phyloP scores from a whole-genome alignment of 2,797 vertebrate species.

The Netta rufina region DNA sequence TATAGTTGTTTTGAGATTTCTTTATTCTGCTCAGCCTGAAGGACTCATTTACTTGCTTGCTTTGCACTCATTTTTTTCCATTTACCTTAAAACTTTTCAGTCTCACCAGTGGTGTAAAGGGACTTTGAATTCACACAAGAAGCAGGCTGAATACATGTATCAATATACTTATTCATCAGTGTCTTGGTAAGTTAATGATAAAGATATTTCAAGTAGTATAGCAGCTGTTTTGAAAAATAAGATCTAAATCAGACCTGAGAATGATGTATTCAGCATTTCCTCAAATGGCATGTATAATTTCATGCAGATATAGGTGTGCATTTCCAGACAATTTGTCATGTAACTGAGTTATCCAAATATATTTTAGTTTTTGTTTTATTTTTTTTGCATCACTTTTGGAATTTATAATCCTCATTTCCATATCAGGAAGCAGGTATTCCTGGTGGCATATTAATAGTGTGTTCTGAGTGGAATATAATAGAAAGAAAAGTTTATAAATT shows the following conservation, averaged over 20 bases:
- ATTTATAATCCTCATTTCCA: neutral
- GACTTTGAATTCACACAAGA: neutral
- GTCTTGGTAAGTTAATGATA: slow-evolving; percentile 2
- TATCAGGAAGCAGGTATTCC: neutral
- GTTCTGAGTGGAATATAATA: neutral
- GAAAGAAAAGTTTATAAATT: neutral
- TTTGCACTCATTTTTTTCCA: accelerated
- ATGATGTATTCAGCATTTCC: neutral
- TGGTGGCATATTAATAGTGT: neutral
- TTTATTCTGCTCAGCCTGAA: neutral
- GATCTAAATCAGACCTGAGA: neutral
- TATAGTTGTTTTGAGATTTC: neutral
- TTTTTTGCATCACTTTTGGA: neutral
- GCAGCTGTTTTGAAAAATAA: neutral
- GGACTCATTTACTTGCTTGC: neutral
- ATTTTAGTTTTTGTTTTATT: neutral
- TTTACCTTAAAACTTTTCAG: neutral
- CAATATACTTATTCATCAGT: slow-evolving; percentile 26
- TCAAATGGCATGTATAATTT: neutral
- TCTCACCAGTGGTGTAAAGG: neutral
- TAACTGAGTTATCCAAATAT: neutral
- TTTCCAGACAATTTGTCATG: neutral
- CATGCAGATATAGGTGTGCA: neutral
- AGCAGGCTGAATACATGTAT: neutral
- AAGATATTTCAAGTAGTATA: neutral